Evolutionary conservation across 2,888 invertebrate species (phyloP).

Genomic region (Aporophyla lueneburgensis): DNA sequence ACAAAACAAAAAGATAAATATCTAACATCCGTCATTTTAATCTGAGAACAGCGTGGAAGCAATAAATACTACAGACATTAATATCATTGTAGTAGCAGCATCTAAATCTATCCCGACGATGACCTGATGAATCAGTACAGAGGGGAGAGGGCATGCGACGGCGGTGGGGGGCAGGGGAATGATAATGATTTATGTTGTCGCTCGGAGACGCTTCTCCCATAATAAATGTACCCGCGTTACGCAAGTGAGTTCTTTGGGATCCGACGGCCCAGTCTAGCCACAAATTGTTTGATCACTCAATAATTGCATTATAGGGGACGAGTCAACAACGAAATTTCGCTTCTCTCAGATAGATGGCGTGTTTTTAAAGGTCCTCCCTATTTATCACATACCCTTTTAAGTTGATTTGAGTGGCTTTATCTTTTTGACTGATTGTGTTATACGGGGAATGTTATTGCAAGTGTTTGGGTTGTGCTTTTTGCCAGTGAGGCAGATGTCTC

Average conservation of each 20-base stretch:
- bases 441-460: constrained; percentile 29
- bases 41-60: constrained; percentile 44
- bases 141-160: constrained; percentile 65
- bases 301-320: constrained; percentile 61
- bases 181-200: constrained; percentile 85
- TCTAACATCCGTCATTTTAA: constrained; percentile 38
- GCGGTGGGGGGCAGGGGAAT: constrained; percentile 65
- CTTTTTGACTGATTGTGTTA: constrained; percentile 46
- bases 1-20: constrained; percentile 23
- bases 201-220: constrained; percentile 80
- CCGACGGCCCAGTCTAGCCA: constrained; percentile 54
- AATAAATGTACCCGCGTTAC: constrained; percentile 83
- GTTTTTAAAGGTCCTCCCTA: constrained; percentile 45
- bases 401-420: constrained; percentile 43
- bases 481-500: neutral
- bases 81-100: constrained; percentile 59
- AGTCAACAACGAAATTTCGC: constrained; percentile 50
- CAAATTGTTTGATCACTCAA: constrained; percentile 67
- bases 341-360: constrained; percentile 47
- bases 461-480: constrained; percentile 14
- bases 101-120: constrained; percentile 70
- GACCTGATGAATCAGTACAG: constrained; percentile 77
- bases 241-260: constrained; percentile 67
- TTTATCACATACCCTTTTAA: constrained; percentile 56
- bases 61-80: constrained; percentile 58